phyloP scores from a whole-genome alignment of 1,140 invertebrate genomes.

The Campoletis sonorensis region DNA sequence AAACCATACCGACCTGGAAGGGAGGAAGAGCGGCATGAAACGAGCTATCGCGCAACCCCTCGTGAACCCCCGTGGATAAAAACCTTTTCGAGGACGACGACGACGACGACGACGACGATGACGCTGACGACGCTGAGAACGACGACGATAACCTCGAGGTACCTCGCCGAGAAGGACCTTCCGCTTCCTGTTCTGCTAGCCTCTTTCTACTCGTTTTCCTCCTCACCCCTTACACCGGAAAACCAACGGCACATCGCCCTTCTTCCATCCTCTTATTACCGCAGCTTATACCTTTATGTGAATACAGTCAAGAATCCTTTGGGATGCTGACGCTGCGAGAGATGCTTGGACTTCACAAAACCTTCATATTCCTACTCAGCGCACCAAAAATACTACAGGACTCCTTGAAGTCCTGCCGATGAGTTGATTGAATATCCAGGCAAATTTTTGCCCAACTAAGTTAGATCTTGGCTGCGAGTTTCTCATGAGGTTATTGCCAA shows the following conservation, averaged over 20 bases:
- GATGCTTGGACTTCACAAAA: neutral
- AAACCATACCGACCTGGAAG: neutral
- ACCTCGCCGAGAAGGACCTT: slow-evolving; percentile 16
- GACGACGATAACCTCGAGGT: neutral
- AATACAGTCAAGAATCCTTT: neutral
- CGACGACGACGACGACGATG: neutral
- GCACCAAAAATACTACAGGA: neutral
- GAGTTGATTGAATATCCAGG: neutral
- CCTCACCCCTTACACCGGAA: slow-evolving; percentile 5
- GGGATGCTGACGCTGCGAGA: neutral
- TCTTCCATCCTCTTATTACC: slow-evolving; percentile 5
- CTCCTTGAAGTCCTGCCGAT: no score
- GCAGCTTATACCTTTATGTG: slow-evolving; percentile 6
- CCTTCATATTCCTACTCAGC: neutral
- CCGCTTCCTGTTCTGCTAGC: slow-evolving; percentile 34
- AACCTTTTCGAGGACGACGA: slow-evolving; percentile 12
- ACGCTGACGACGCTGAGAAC: neutral
- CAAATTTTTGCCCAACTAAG: no score
- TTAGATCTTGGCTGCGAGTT: neutral
- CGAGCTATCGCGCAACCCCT: neutral
- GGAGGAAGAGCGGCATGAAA: neutral
- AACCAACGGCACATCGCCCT: neutral
- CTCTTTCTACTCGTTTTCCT: slow-evolving; percentile 22
- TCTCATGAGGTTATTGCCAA: neutral
- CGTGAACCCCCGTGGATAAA: neutral